These are phyloP conservation scores for Bruchidius siliquastri DNA, from an alignment of 2,888 invertebrate genomes.

Conservation along the genomic window DNA sequence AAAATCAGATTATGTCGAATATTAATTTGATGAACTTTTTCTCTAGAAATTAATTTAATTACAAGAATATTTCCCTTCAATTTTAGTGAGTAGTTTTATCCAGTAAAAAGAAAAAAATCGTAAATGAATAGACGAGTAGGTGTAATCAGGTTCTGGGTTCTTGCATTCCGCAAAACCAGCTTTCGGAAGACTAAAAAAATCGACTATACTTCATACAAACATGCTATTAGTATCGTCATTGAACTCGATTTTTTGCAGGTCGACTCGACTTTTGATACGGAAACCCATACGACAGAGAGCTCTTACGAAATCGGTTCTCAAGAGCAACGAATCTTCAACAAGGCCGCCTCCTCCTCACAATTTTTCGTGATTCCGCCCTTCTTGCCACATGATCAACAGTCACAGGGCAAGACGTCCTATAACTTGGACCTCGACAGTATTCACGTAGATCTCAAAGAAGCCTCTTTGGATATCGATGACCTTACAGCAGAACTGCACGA, in stretches of 20 bases:
- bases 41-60: too few relatives aligned
- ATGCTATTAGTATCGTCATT: too few relatives aligned
- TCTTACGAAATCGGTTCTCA: conserved; percentile 10
- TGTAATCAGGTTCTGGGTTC: too few relatives aligned
- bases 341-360: conserved; percentile 20
- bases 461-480: conserved; percentile 35
- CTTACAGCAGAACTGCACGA: conserved; percentile 28
- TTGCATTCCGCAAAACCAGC: too few relatives aligned
- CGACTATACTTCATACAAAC: too few relatives aligned
- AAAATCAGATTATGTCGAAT: too few relatives aligned
- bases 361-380: conserved; percentile 33
- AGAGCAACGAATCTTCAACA: not conserved
- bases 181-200: too few relatives aligned
- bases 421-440: conserved; percentile 32
- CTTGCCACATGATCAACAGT: conserved; percentile 1
- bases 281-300: conserved; percentile 27
- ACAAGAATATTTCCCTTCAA: too few relatives aligned
- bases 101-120: too few relatives aligned
- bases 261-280: conserved; percentile 24
- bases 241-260: not conserved
- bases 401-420: conserved; percentile 10
- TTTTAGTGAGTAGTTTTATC: too few relatives aligned
- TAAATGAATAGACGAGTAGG: too few relatives aligned
- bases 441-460: conserved; percentile 31
- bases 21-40: too few relatives aligned